Evolutionary conservation across 1,140 invertebrate species (phyloP), one percentile per base, ranked within the genome.

Genomic region (Capitella teleta): DNA sequence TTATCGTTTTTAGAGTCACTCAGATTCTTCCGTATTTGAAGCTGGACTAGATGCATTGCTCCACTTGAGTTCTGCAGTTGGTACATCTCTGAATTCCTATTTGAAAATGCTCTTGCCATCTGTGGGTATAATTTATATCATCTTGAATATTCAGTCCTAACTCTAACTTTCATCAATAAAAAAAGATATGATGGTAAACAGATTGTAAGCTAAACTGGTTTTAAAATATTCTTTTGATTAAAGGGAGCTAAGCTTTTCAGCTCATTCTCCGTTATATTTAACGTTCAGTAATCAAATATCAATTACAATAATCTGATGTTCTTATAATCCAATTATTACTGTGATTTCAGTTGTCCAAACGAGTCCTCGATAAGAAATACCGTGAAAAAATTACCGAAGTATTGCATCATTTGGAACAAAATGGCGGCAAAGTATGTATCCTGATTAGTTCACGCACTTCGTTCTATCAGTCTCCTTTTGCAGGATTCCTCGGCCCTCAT

Each of bases 51-150:
- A 66, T 34, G 66, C 65, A 5, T 51, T 67, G 12, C 28, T 49
- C 6, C 65, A 66, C 41, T 56, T 72, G 8, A 72, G 69, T 54
- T 56, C 61, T 51, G 62, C 59, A 12, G 62, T 63, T 8, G 66
- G 66, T 25, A 59, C 61, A 44, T 60, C 61, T 19, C 49, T 72
- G 18, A 71, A 70, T 53, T 55, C 55, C 23, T 59, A 70, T 50
- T 53, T 72, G 0, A 72, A 70, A 53, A 63, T 58, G 47, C 53
- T 71, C 4, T 56, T 72, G 14, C 61, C 66, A 28, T 59, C 68
- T 38, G 66, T 71, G 57, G 59, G 60, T 60, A 32, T 38, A 47
- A 5, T 8, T 45, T 45, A 18, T 45, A 10, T 10, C 10, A 45
- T 19, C 10, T 18, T 25, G 49, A 26, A 26, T 16, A 25, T 46